These are phyloP conservation scores for Mesocricetus auratus DNA, from an alignment of 2,113 vertebrate species.

Conservation along the genomic window DNA sequence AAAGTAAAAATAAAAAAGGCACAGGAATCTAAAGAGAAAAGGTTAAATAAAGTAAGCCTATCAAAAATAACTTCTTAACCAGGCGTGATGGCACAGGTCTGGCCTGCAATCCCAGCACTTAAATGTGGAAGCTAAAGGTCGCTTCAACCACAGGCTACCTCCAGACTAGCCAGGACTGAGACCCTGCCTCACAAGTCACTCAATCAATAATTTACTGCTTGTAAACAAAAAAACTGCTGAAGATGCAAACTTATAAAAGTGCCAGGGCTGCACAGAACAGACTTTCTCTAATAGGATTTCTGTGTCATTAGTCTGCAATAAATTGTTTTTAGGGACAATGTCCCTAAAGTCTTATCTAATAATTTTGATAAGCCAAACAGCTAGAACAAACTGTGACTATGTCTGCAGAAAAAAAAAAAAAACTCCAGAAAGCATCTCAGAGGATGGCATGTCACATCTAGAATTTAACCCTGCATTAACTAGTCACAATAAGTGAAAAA, in stretches of 20 bases:
- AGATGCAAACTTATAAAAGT: slow-evolving; percentile 28
- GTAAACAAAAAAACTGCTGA: slow-evolving; percentile 1
- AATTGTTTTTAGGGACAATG: slow-evolving; percentile 2
- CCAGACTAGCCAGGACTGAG: not conserved
- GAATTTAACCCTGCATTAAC: not conserved
- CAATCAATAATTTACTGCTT: not conserved
- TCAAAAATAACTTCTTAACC: not conserved
- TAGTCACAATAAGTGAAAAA: not conserved
- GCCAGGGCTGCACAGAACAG: not conserved
- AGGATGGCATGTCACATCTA: not conserved
- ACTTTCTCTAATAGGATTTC: not conserved
- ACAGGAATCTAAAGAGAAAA: not conserved
- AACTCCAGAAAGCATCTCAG: slow-evolving; percentile 21
- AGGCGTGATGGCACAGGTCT: not conserved
- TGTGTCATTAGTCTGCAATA: not conserved
- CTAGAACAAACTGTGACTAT: not conserved
- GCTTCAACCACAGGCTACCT: not conserved
- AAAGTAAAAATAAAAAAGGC: not conserved
- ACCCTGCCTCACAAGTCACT: not conserved
- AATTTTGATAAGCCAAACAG: slow-evolving; percentile 23
- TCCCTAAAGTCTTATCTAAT: slow-evolving; percentile 24
- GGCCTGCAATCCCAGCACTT: not conserved
- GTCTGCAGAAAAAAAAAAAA: not conserved
- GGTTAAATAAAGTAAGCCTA: not conserved
- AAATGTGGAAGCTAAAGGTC: not conserved